Evolutionary conservation across 2,113 vertebrate species (phyloP).

Genomic region (Malurus melanocephalus): DNA sequence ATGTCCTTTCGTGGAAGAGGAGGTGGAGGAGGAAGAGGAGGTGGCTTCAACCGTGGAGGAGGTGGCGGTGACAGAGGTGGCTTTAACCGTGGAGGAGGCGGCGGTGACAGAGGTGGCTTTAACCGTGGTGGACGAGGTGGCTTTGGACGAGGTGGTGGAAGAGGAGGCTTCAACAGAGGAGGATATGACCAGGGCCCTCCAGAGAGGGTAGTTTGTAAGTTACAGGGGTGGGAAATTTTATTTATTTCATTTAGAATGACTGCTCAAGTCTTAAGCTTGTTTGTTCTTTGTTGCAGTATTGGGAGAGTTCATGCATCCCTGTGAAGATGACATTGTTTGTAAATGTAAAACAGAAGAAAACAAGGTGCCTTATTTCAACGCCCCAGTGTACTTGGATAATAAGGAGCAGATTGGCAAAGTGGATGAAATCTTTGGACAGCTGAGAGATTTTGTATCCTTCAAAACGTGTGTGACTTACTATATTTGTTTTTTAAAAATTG

Average conservation of each 20-base stretch:
- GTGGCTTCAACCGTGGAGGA: constrained; percentile 70
- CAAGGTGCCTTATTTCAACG: constrained; percentile 97
- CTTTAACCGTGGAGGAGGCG: constrained; percentile 48
- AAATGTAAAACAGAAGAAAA: constrained; percentile 93
- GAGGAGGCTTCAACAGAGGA: constrained; percentile 85
- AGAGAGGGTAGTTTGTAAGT: constrained; percentile 90
- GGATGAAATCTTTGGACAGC: constrained; percentile 96
- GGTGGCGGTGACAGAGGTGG: constrained; percentile 65
- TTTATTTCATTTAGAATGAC: neutral
- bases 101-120: constrained; percentile 66
- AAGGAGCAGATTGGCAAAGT: constrained; percentile 98
- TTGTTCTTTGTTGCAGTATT: constrained; percentile 72
- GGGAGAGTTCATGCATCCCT: constrained; percentile 94
- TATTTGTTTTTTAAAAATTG: neutral
- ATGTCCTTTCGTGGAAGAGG: constrained; percentile 90
- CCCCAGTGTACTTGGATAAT: constrained; percentile 95
- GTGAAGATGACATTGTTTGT: constrained; percentile 95
- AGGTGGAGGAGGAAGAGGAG: constrained; percentile 68
- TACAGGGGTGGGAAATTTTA: fast-evolving
- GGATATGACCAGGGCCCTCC: constrained; percentile 94
- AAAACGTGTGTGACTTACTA: fast-evolving
- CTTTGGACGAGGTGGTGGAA: constrained; percentile 70
- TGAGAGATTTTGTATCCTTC: constrained; percentile 98
- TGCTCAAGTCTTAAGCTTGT: neutral
- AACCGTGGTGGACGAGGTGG: constrained; percentile 60